Percentiles rank a stretch among this genome's conserved stretches.
phyloP scores from a whole-genome alignment of 2,888 invertebrate species.

The Alviniconcha strummeri region DNA sequence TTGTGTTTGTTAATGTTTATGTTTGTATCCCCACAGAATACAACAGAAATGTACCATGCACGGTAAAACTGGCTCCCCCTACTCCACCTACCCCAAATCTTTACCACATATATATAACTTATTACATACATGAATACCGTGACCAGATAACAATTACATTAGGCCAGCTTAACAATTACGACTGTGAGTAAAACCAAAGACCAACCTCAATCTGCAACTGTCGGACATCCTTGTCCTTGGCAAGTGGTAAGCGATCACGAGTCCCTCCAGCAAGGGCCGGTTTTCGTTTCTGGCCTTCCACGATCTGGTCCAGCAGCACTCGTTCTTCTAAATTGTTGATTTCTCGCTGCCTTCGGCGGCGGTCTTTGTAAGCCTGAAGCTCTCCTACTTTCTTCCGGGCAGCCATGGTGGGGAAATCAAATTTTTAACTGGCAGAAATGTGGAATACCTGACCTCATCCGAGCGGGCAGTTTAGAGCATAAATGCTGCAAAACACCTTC shows the following conservation, averaged over 20 bases:
- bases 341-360: slow-evolving; percentile 53
- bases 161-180: no score
- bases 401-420: slow-evolving; percentile 33
- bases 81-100: no score
- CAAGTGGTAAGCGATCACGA: slow-evolving; percentile 51
- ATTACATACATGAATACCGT: no score
- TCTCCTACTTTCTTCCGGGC: slow-evolving; percentile 49
- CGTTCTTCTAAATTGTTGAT: slow-evolving; percentile 61
- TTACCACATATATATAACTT: no score
- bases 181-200: background rate
- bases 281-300: slow-evolving; percentile 45
- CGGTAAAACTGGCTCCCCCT: no score
- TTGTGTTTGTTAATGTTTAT: background rate
- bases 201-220: slow-evolving; percentile 60
- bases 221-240: slow-evolving; percentile 55
- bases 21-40: background rate
- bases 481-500: background rate
- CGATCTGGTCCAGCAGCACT: slow-evolving; percentile 56
- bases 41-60: no score
- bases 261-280: slow-evolving; percentile 34
- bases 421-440: background rate
- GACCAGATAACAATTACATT: no score
- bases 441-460: background rate
- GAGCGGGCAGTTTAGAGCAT: background rate
- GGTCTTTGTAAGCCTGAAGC: slow-evolving; percentile 47